Evolutionary conservation across 2,113 vertebrate genomes (phyloP), one percentile per base, ranked within the genome.

Genomic region (Periophthalmus modestus): DNA sequence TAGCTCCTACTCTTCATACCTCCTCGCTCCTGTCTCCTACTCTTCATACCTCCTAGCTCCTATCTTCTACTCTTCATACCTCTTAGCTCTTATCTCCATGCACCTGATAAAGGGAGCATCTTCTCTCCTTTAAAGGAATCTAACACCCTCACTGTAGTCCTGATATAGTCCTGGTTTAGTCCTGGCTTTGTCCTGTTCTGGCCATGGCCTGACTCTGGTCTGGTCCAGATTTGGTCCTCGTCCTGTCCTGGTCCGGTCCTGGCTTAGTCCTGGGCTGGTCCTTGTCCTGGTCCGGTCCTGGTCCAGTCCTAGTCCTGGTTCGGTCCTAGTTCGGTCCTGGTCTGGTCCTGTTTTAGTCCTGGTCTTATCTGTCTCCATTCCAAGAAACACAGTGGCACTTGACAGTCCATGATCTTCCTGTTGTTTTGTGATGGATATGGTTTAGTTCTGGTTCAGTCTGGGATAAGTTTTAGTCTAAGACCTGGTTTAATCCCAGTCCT

Each of bases 71-170:
- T 18, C 48, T 50, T 48, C 47, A 48, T 15, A 5, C 48, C 48
- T 50, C 14, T 15, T 50, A 39, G 36, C 9, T 43, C 6, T 2
- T 43, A 43, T 52, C 50, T n/a, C 21, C 55, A 24, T 2, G 4
- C 55, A 57, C 55, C 59, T 61, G 59, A 62, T 62, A 62, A 15
- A 62, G 14, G 11, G 14, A 34, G 15, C 59, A 7, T 62, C 59
- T 62, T 34, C 59, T 62, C 15, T 33, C 59, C 59, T 62, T 62
- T 62, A 62, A 62, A 62, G 59, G 59, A 62, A 62, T 12, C 28
- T 62, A 62, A 62, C 59, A 34, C 59, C 15, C n/a, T 9, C 54
- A 1, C 54, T 57, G n/a, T 0, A 13, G 59, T 34, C 59, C 59
- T 62, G 59, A 13, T 28, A 5, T 33, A 7, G 58, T 16, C 58